Conservation (phyloP, 2,113 vertebrate species). For the Salminus brasiliensis region DNA sequence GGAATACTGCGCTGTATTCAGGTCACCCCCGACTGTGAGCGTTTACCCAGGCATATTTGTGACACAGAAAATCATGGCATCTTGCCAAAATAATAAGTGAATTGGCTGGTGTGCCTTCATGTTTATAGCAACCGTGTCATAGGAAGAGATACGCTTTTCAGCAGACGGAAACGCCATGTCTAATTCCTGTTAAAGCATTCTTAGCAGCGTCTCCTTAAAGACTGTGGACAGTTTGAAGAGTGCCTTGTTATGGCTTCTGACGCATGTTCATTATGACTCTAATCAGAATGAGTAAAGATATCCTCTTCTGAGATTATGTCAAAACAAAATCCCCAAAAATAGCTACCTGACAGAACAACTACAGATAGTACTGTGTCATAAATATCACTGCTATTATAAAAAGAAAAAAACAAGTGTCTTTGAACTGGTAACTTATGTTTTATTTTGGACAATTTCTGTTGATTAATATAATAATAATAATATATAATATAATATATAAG, state of each 20-base stretch:
- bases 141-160: slow-evolving; percentile 22
- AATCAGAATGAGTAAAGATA: neutral
- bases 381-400: neutral
- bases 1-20: slow-evolving; percentile 11
- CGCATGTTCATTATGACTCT: neutral
- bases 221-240: neutral
- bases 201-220: neutral
- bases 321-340: neutral
- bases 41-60: slow-evolving; percentile 27
- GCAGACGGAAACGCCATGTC: neutral
- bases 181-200: neutral
- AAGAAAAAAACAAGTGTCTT: too few species aligned
- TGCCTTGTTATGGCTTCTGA: neutral
- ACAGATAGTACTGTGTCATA: neutral
- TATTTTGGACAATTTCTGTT: too few species aligned
- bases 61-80: slow-evolving; percentile 36
- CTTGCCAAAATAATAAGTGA: slow-evolving; percentile 28
- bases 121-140: slow-evolving; percentile 46
- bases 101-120: slow-evolving; percentile 11
- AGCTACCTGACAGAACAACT: neutral
- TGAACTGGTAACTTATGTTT: too few species aligned
- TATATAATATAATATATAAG: too few species aligned
- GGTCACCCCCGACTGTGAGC: slow-evolving; percentile 27
- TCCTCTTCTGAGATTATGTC: neutral
- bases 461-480: too few species aligned